Conservation (phyloP, 2,888 invertebrate species). For the Caenorhabditis becei region DNA sequence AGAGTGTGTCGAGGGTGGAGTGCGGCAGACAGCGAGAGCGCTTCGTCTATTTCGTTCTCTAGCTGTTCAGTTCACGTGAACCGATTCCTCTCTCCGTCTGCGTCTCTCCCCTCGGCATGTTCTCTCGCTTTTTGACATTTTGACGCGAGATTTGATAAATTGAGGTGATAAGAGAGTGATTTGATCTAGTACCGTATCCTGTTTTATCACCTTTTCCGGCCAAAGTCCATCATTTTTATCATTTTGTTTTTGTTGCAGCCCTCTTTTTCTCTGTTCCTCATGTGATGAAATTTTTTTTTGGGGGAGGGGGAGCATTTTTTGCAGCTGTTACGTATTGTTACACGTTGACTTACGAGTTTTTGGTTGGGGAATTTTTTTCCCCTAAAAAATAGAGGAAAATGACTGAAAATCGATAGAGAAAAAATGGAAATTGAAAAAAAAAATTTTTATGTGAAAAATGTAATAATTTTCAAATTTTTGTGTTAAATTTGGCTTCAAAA, state of each 20-base stretch:
- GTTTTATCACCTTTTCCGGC: background rate
- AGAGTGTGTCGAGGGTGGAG: too few relatives aligned
- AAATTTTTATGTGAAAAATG: too few relatives aligned
- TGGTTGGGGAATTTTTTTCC: too few relatives aligned
- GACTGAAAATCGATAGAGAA: too few relatives aligned
- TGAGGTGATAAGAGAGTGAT: too few relatives aligned
- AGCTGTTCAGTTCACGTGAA: background rate
- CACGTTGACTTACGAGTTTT: background rate
- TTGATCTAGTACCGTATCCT: background rate
- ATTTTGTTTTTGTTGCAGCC: background rate
- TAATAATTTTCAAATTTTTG: too few relatives aligned
- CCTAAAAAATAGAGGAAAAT: too few relatives aligned
- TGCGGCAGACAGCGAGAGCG: background rate
- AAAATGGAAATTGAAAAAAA: too few relatives aligned
- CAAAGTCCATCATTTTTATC: background rate
- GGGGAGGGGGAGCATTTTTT: background rate
- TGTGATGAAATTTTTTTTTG: background rate
- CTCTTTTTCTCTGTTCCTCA: background rate
- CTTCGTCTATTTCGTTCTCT: too few relatives aligned
- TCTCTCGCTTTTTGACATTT: background rate
- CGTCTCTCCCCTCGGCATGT: background rate
- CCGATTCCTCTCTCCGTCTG: background rate
- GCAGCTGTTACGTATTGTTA: background rate
- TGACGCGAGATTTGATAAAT: background rate
- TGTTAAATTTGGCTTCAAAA: too few relatives aligned